phyloP scores from a whole-genome alignment of 2,797 vertebrate species.

The Zalophus californianus region DNA sequence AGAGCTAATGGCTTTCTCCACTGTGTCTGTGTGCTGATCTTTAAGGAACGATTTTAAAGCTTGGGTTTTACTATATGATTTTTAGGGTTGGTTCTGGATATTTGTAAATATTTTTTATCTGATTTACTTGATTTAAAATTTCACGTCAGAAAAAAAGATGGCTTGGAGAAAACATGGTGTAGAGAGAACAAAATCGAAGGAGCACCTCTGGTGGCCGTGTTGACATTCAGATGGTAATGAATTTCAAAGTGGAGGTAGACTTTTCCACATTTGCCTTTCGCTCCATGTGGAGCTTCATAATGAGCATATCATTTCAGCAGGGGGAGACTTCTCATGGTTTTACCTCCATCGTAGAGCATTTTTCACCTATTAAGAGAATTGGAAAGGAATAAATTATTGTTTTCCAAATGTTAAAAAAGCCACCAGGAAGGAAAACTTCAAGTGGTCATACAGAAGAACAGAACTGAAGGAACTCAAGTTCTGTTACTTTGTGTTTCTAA shows the following conservation, averaged over 20 bases:
- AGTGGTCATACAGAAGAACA: neutral
- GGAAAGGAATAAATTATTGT: neutral
- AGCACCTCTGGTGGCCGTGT: fast-evolving
- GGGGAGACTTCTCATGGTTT: neutral
- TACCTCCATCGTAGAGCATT: neutral
- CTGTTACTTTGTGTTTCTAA: neutral
- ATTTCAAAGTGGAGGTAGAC: fast-evolving
- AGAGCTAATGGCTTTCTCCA: neutral
- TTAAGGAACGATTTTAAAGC: neutral
- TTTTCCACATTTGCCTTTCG: no score
- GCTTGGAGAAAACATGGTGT: neutral
- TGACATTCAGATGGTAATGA: fast-evolving
- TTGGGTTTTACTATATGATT: neutral
- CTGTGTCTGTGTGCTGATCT: neutral
- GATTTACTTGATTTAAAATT: neutral
- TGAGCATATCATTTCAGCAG: fast-evolving
- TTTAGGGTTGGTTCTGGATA: neutral
- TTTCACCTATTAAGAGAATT: neutral
- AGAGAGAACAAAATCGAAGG: neutral
- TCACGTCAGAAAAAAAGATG: neutral
- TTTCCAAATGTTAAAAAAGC: neutral
- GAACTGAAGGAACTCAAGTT: neutral
- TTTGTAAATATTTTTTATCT: neutral
- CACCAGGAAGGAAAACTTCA: neutral
- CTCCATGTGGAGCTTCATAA: fast-evolving